A percentile compares a stretch with the other conserved stretches of the same genome.
phyloP scores from a whole-genome alignment of 1,140 invertebrate genomes.

The Zaprionus africanus region DNA sequence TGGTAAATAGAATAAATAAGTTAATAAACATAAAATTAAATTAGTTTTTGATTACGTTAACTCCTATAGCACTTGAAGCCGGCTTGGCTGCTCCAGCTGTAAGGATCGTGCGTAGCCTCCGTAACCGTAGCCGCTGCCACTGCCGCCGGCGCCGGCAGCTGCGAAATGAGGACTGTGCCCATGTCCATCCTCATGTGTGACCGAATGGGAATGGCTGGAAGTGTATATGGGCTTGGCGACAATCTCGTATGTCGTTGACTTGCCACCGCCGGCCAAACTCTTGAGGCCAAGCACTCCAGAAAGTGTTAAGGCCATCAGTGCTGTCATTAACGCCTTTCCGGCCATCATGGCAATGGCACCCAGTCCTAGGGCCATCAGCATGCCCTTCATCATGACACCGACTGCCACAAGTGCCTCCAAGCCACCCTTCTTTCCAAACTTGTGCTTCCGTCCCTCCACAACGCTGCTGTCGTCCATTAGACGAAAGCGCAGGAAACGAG shows the following conservation, averaged over 20 bases:
- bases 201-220: slow-evolving; percentile 89
- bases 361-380: slow-evolving; percentile 89
- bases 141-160: slow-evolving; percentile 87
- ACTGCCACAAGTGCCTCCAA: slow-evolving; percentile 87
- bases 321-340: slow-evolving; percentile 94
- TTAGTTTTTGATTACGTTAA: background rate
- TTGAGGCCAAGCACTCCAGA: slow-evolving; percentile 91
- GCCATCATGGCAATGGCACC: slow-evolving; percentile 91
- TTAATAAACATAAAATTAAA: slow-evolving; percentile 43
- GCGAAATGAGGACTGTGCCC: slow-evolving; percentile 85
- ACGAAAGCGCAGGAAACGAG: slow-evolving; percentile 89
- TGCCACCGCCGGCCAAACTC: slow-evolving; percentile 88
- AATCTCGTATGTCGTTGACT: slow-evolving; percentile 93
- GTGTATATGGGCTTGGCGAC: slow-evolving; percentile 92
- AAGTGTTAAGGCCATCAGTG: slow-evolving; percentile 90
- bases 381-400: slow-evolving; percentile 89
- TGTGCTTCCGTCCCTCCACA: slow-evolving; percentile 86
- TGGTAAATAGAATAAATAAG: slow-evolving; percentile 46
- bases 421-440: slow-evolving; percentile 86
- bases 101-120: slow-evolving; percentile 85
- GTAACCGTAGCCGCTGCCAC: slow-evolving; percentile 85
- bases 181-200: slow-evolving; percentile 87
- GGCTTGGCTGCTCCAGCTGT: slow-evolving; percentile 63
- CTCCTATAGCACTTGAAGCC: slow-evolving; percentile 52
- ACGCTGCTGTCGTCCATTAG: slow-evolving; percentile 87